Evolutionary conservation across 2,888 invertebrate genomes (phyloP), one percentile per base, ranked within the genome.

Genomic region (Sialis lutaria): DNA sequence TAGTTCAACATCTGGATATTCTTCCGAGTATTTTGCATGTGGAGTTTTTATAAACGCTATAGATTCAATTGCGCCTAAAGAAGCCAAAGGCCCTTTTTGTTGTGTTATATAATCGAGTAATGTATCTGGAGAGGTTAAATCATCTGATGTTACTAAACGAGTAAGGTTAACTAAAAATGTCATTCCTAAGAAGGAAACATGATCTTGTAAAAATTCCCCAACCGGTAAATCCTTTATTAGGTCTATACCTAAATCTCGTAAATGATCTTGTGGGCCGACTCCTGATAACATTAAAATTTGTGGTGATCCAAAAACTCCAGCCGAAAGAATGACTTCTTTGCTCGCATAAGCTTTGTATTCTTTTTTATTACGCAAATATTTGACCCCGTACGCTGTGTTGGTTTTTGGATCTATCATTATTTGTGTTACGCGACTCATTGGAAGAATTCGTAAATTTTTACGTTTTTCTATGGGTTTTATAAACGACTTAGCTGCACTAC

Each of bases 251-350:
- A 76, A 57, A 2, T 72, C 63, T 50, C 70, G 56, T 46, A 81
- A 59, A 52, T 80, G 77, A 4, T 71, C 62, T 54, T 61, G 68
- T 1, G 75, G 75, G 4, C 76, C 76, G 7, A 76, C 58, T 0
- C 88, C 88, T 5, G 87, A 87, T 6, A 90, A 62, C 82, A 89
- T 82, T 6, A 91, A 69, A 3, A 91, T 60, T 61, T 90, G 89
- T 0, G 90, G 86, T 1, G 86, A 81, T 55, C 83, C 84, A 53
- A 91, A 79, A 4, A 87, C 74, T 0, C 90, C 90, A 2, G 83
- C 84, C 8, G 82, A 79, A 12, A 90, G 56, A 46, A 90, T 81
- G 0, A 90, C 77, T 64, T 86, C 86, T 57, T 77, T 81, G 5
- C 72, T 70, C 1, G 80, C 82, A 46, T 59, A 62, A 1, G 74